Evolutionary conservation across 2,113 vertebrate species (phyloP).

Genomic region (Panthera leo): DNA sequence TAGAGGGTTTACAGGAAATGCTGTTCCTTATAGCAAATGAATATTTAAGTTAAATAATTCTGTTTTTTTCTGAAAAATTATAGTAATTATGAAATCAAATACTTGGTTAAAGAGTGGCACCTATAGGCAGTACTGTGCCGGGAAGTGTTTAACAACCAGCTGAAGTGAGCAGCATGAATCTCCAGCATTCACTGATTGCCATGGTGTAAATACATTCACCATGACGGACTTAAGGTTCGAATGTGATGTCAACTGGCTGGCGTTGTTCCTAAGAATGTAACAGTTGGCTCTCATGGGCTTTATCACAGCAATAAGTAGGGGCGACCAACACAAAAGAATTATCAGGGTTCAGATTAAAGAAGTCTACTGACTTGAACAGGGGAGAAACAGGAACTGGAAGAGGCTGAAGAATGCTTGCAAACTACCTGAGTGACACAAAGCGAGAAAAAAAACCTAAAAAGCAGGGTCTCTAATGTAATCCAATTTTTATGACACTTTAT

Average conservation of each 20-base stretch:
- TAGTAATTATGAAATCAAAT: background rate
- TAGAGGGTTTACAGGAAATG: background rate
- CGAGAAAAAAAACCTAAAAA: background rate
- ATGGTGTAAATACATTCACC: too few species aligned
- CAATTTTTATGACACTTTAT: background rate
- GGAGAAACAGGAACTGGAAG: background rate
- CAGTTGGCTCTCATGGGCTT: background rate
- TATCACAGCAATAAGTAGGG: background rate
- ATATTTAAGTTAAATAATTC: background rate
- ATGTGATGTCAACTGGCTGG: background rate
- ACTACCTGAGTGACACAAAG: background rate
- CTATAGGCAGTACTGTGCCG: background rate
- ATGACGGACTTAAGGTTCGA: background rate
- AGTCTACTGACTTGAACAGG: background rate
- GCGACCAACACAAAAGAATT: background rate
- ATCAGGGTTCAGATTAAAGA: background rate
- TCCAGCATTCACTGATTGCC: background rate
- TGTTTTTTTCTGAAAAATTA: background rate
- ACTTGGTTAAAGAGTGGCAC: background rate
- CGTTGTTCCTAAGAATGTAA: background rate
- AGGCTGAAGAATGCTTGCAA: background rate
- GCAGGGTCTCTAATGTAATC: background rate
- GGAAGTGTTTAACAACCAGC: background rate
- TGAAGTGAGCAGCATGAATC: too few species aligned
- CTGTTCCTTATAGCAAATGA: background rate